Evolutionary conservation across 2,797 vertebrate species (phyloP).

Genomic region (Hydrophis major): DNA sequence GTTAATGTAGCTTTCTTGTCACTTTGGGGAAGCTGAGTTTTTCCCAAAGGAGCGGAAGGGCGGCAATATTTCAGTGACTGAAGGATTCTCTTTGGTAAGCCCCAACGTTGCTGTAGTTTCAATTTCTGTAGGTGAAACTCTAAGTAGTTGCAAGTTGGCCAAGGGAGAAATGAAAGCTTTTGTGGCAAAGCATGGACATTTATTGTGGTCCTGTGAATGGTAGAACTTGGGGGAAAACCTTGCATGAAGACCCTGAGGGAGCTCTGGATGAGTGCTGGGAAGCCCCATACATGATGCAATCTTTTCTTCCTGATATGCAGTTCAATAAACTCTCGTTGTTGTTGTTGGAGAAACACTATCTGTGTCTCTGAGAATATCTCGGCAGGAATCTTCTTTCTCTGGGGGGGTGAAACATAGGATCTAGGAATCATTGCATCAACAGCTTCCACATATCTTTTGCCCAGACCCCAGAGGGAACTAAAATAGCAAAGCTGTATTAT

Average conservation of each 20-base stretch:
- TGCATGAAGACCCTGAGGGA: background rate
- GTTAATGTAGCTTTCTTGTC: background rate
- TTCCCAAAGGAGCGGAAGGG: background rate
- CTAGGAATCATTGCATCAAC: background rate
- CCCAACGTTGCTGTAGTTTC: slow-evolving; percentile 59
- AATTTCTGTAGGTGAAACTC: slow-evolving; percentile 52
- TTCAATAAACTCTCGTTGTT: background rate
- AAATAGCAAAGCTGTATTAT: background rate
- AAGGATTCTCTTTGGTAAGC: slow-evolving; percentile 53
- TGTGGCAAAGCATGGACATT: background rate
- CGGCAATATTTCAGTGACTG: slow-evolving; percentile 32
- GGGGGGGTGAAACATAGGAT: too few species aligned
- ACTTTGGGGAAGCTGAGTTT: background rate
- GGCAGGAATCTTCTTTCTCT: background rate
- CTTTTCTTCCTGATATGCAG: background rate
- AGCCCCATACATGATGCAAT: background rate
- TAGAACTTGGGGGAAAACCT: background rate
- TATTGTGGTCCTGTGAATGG: background rate
- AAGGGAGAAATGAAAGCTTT: background rate
- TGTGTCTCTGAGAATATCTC: background rate
- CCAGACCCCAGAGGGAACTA: background rate
- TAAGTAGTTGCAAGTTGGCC: background rate
- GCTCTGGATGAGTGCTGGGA: background rate
- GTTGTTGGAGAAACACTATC: background rate
- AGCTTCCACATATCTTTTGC: background rate